Evolutionary conservation across 2,113 vertebrate species (phyloP).

Genomic region (Rallus limicola): DNA sequence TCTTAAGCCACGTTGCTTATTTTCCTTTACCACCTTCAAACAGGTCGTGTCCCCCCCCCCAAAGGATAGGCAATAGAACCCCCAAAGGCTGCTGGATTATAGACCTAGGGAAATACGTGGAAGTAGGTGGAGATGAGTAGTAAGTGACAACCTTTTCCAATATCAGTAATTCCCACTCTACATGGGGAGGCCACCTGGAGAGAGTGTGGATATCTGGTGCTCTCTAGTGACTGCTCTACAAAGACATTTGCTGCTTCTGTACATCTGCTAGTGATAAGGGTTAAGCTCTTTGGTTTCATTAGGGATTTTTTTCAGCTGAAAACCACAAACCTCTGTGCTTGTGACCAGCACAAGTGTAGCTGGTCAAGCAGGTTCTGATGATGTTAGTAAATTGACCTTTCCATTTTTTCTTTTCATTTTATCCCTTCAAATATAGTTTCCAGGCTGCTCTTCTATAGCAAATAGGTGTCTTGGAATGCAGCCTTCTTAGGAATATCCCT

Average conservation of each 20-base stretch:
- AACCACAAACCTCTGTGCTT: not conserved
- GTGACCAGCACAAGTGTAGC: not conserved
- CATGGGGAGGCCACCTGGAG: not conserved
- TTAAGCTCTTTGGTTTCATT: not conserved
- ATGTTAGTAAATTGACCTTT: not conserved
- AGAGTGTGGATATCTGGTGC: conserved; percentile 32
- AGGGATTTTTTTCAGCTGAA: not conserved
- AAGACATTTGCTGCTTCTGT: not conserved
- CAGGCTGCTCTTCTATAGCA: not conserved
- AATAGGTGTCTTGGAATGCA: not conserved
- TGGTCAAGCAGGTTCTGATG: not conserved
- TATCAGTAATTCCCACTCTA: not conserved
- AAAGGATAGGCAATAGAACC: not conserved
- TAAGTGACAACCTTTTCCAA: not conserved
- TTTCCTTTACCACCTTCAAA: not conserved
- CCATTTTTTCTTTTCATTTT: not conserved
- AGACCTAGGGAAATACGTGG: too few relatives aligned
- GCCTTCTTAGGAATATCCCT: not conserved
- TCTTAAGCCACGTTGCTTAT: rapidly evolving
- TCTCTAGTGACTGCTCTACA: conserved; percentile 40
- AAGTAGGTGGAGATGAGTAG: not conserved
- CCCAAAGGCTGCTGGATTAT: not conserved
- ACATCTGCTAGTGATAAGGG: not conserved
- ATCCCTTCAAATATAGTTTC: not conserved
- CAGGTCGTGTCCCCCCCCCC: too few relatives aligned